Conservation (phyloP, 2,797 vertebrate species). For the Pogoniulus pusillus region DNA sequence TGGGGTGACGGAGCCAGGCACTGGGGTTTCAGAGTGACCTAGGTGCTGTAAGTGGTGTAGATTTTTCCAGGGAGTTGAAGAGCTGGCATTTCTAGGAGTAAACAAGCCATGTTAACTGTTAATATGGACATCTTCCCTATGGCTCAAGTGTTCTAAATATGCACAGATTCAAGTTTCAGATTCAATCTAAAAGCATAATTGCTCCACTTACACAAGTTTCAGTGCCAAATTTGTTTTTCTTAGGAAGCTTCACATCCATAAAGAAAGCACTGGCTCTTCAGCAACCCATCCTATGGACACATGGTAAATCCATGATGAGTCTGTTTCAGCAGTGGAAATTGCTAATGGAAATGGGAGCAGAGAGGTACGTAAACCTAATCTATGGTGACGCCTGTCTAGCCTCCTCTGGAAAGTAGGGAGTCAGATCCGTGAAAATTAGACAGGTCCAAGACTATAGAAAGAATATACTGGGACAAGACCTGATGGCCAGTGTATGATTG, state of each 20-base stretch:
- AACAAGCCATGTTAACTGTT: neutral
- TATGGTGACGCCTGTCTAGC: neutral
- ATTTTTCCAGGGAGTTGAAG: neutral
- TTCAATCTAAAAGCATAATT: neutral
- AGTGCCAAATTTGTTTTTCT: neutral
- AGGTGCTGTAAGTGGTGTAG: rapidly evolving
- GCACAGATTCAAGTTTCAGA: neutral
- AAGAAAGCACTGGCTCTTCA: neutral
- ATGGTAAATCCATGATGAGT: neutral
- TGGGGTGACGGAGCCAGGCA: rapidly evolving
- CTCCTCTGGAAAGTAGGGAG: neutral
- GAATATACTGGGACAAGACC: neutral
- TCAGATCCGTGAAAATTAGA: neutral
- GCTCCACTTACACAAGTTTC: neutral
- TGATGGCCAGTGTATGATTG: no score
- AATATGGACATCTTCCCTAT: neutral
- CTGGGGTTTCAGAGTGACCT: neutral
- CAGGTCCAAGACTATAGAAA: neutral
- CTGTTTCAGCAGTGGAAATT: neutral
- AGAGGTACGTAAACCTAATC: neutral
- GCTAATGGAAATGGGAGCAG: neutral
- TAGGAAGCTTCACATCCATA: neutral
- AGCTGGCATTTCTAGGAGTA: neutral
- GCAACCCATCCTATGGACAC: neutral
- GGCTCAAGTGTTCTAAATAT: neutral